Percentiles rank a stretch among this genome's conserved stretches.
phyloP scores from a whole-genome alignment of 1,140 invertebrate genomes.

The Tetramorium simillimum region DNA sequence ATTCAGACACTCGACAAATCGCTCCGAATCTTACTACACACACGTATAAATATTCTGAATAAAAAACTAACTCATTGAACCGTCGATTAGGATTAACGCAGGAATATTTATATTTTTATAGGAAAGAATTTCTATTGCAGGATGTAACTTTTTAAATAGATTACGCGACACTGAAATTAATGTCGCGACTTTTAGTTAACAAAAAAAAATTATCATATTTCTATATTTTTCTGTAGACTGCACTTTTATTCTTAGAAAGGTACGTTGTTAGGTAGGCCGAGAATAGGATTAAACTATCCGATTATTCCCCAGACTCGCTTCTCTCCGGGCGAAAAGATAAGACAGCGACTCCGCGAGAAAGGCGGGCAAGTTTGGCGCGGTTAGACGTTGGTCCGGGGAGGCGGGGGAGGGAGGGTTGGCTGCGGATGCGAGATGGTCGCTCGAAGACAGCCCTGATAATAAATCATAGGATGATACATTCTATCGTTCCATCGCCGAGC shows the following conservation, averaged over 20 bases:
- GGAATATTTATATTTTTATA: neutral
- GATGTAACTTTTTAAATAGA: neutral
- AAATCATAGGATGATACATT: conserved; percentile 83
- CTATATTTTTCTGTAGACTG: neutral
- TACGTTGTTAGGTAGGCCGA: conserved; percentile 46
- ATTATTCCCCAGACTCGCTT: conserved; percentile 58
- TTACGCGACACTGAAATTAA: neutral
- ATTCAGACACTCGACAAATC: conserved; percentile 37
- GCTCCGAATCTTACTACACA: conserved; percentile 10
- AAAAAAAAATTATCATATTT: neutral
- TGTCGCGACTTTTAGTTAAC: neutral
- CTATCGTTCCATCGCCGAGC: conserved; percentile 76
- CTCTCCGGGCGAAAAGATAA: conserved; percentile 61
- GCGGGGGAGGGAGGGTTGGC: conserved; percentile 51
- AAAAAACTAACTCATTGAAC: neutral
- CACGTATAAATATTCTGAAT: neutral
- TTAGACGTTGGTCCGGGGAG: conserved; percentile 29
- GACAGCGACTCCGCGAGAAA: conserved; percentile 51
- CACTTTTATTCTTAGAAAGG: neutral
- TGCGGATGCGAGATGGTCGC: conserved; percentile 76
- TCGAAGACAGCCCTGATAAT: conserved; percentile 79
- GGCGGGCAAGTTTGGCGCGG: conserved; percentile 58
- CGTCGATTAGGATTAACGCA: neutral
- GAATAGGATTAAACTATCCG: conserved; percentile 55
- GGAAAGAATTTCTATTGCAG: neutral